Conservation (phyloP, 2,888 invertebrate genomes). For the Aspidiotus rigidus region DNA sequence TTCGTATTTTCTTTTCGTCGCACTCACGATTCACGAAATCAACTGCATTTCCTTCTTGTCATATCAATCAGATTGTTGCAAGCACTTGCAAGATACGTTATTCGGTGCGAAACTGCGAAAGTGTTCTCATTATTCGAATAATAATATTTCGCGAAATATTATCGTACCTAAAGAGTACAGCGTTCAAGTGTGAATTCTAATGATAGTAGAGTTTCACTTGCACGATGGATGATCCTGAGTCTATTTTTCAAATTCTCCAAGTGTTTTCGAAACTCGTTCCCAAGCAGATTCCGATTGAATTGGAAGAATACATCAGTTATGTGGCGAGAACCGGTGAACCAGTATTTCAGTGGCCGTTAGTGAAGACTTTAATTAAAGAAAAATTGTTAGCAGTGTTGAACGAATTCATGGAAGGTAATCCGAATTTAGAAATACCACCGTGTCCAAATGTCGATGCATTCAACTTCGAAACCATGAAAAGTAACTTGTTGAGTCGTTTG, state of each 20-base stretch:
- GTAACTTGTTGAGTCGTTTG: slow-evolving; percentile 66
- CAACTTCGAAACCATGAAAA: slow-evolving; percentile 81
- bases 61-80: no score
- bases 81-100: no score
- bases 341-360: slow-evolving; percentile 80
- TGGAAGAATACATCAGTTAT: slow-evolving; percentile 80
- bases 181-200: no score
- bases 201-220: no score
- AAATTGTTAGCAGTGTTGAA: slow-evolving; percentile 78
- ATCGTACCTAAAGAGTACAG: no score
- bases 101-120: no score
- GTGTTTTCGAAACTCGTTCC: slow-evolving; percentile 69
- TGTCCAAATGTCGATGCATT: slow-evolving; percentile 87
- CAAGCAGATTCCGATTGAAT: slow-evolving; percentile 74
- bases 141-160: no score
- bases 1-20: no score
- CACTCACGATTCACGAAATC: no score
- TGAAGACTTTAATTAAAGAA: slow-evolving; percentile 78
- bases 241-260: slow-evolving; percentile 71
- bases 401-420: slow-evolving; percentile 74
- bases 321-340: slow-evolving; percentile 92
- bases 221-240: slow-evolving; percentile 74
- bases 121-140: no score
- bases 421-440: slow-evolving; percentile 65
- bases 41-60: no score